Evolutionary conservation across 2,113 vertebrate genomes (phyloP), one percentile per base, ranked within the genome.

Genomic region (Leucosticte australis): DNA sequence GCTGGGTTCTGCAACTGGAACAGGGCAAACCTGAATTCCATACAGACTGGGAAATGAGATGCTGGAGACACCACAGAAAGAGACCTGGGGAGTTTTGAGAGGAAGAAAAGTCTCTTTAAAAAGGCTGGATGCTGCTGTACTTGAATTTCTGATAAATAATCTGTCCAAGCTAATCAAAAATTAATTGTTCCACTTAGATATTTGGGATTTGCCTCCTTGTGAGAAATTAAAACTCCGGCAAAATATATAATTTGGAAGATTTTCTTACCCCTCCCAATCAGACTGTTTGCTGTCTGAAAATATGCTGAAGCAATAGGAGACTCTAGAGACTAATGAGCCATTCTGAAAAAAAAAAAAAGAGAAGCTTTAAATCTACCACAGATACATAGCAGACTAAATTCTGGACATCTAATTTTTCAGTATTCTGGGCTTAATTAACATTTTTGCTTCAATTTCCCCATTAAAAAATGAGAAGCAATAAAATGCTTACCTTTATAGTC

Each of bases 401-500:
- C 75, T 87, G 60, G 73, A 84, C 52, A 55, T 46, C 28, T 77
- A 33, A 77, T 90, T 95, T 97, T 92, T 92, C 77, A 76, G 50
- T 83, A 39, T 95, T 95, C 77, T 94, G 50, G 8, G 24, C 42
- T 91, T 96, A 92, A 91, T 91, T 94, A 91, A 91, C 55, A 91
- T 90, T 94, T 93, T 80, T 95, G 89, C 93, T 93, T 94, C 94
- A 75, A 91, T 95, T 96, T 94, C 73, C 77, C 83, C 53, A 84
- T 89, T 95, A 94, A 95, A 93, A 94, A 89, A 75, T 87, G 60
- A 92, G 80, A 92, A 92, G 84, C 74, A 92, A 88, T 96, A 94
- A 95, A 95, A 90, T 95, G 84, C 87, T 90, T 97, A 91, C 94
- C 91, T 96, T 96, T 87, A 67, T 91, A 92, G 70, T 88, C 92